phyloP scores from a whole-genome alignment of 2,113 vertebrate species.

The Myotis yumanensis region DNA sequence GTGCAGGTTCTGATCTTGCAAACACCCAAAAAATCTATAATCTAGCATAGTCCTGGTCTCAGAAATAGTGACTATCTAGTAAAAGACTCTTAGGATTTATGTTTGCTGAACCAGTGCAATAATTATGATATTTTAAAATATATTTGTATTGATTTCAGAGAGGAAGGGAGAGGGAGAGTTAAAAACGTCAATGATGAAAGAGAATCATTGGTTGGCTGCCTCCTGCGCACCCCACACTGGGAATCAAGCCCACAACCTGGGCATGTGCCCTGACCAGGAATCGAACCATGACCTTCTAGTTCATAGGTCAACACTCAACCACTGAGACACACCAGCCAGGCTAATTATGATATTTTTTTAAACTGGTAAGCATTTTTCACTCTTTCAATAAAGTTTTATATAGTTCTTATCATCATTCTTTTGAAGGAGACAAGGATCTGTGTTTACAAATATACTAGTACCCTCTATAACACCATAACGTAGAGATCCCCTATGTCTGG shows the following conservation, averaged over 20 bases:
- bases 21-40: not conserved
- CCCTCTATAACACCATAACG: not conserved
- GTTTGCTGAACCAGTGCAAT: not conserved
- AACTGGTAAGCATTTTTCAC: not conserved
- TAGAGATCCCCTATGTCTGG: not conserved
- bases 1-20: not conserved
- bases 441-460: not conserved
- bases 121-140: not conserved
- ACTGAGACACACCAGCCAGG: not conserved
- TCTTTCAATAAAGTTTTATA: conserved; percentile 25
- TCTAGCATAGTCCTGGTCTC: not conserved
- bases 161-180: no score
- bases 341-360: not conserved
- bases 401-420: not conserved
- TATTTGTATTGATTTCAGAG: no score
- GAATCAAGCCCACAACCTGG: no score
- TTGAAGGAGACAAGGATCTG: not conserved
- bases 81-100: conserved; percentile 8
- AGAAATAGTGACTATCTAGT: conserved; percentile 2
- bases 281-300: no score
- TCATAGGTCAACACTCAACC: not conserved
- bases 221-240: no score
- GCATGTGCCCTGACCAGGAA: no score
- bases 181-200: no score
- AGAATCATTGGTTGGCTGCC: no score